Conservation (phyloP, 2,888 invertebrate genomes). For the Drosophila monieri region DNA sequence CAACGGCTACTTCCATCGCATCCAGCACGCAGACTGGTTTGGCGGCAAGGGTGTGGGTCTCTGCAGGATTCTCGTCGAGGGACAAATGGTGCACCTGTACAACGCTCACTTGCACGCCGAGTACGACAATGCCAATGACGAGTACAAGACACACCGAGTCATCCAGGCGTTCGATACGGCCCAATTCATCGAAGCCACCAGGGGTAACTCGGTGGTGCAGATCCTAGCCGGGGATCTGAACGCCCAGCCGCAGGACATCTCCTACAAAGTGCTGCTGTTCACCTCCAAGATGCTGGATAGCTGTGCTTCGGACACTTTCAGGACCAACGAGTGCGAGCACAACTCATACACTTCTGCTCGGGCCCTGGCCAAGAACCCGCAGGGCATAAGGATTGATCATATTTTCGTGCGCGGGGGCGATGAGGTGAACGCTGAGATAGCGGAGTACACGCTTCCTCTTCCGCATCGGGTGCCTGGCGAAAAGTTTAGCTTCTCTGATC, state of each 20-base stretch:
- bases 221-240: slow-evolving; percentile 98
- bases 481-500: slow-evolving; percentile 93
- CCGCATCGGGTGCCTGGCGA: slow-evolving; percentile 89
- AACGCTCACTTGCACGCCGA: slow-evolving; percentile 98
- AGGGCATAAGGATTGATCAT: slow-evolving; percentile 96
- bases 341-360: slow-evolving; percentile 91
- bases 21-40: slow-evolving; percentile 99
- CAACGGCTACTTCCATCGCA: slow-evolving; percentile 96
- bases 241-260: slow-evolving; percentile 93
- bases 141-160: slow-evolving; percentile 95
- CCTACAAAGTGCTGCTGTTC: slow-evolving; percentile 88
- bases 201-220: slow-evolving; percentile 90
- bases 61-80: slow-evolving; percentile 89
- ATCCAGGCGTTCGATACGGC: slow-evolving; percentile 97
- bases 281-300: slow-evolving; percentile 86
- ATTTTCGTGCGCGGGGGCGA: slow-evolving; percentile 87
- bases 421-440: slow-evolving; percentile 83
- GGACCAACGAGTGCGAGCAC: slow-evolving; percentile 91
- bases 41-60: slow-evolving; percentile 97
- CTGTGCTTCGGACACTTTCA: slow-evolving; percentile 84
- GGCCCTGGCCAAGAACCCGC: slow-evolving; percentile 85
- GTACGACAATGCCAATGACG: slow-evolving; percentile 92
- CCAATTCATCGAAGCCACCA: slow-evolving; percentile 95
- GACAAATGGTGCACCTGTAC: slow-evolving; percentile 91
- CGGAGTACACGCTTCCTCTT: slow-evolving; percentile 88